These are phyloP conservation scores for Sciurus vulgaris DNA, from an alignment of 2,797 vertebrate genomes.

Conservation along the genomic window DNA sequence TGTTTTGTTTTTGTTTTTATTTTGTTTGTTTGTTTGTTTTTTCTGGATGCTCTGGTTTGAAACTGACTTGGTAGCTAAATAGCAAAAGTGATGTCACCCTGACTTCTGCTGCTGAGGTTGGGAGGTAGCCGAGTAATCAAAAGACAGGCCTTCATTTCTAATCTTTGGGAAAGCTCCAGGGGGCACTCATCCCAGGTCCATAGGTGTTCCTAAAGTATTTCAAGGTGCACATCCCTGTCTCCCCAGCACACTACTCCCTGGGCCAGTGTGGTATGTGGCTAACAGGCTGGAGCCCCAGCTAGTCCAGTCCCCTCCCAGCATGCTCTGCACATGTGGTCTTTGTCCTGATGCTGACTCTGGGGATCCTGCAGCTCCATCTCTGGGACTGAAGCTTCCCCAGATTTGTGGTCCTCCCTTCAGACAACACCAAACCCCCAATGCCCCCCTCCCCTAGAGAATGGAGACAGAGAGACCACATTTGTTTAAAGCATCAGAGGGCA, in stretches of 20 bases:
- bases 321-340: neutral
- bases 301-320: neutral
- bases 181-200: neutral
- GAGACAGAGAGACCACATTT: neutral
- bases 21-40: no score
- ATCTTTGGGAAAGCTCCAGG: neutral
- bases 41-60: neutral
- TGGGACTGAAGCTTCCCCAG: neutral
- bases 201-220: neutral
- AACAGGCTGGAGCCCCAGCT: no score
- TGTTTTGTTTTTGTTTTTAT: no score
- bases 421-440: neutral
- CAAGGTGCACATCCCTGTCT: neutral
- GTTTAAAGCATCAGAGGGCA: neutral
- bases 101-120: neutral
- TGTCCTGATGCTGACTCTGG: fast-evolving
- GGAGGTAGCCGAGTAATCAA: neutral
- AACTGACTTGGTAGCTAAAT: no score
- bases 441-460: neutral
- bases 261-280: neutral
- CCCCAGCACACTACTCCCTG: neutral
- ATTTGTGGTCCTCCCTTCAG: neutral
- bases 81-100: neutral
- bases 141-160: neutral
- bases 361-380: neutral